These are phyloP conservation scores for Hyppa rectilinea DNA, from an alignment of 2,888 invertebrate genomes.

Conservation along the genomic window DNA sequence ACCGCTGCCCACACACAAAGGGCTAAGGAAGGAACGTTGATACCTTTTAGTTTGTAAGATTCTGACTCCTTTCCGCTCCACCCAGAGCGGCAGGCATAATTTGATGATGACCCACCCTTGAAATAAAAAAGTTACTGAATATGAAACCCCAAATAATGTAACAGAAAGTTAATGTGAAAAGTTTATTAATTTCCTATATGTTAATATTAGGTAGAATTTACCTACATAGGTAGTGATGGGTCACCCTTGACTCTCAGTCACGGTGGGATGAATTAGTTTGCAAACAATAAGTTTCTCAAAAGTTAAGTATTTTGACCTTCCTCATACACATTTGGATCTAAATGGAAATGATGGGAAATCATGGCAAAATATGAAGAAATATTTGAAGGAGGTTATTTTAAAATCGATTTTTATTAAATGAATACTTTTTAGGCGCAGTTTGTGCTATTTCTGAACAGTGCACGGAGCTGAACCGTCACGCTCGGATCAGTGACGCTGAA, in stretches of 20 bases:
- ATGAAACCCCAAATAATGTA: neutral
- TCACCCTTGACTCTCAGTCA: slow-evolving; percentile 21
- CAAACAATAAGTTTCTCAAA: slow-evolving; percentile 26
- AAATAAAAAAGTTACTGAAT: too few species aligned
- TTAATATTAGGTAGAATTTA: slow-evolving; percentile 3
- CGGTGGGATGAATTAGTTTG: slow-evolving; percentile 27
- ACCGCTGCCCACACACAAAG: too few species aligned
- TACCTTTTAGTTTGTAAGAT: too few species aligned
- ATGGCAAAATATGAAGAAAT: neutral
- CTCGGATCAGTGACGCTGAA: too few species aligned
- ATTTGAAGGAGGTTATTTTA: neutral
- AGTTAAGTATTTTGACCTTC: slow-evolving; percentile 35
- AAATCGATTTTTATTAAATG: neutral
- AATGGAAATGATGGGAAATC: neutral
- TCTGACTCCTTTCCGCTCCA: too few species aligned
- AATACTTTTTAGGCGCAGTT: too few species aligned
- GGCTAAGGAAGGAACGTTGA: too few species aligned
- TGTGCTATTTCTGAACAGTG: too few species aligned
- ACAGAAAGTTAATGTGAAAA: neutral
- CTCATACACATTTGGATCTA: slow-evolving; percentile 20
- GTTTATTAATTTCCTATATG: neutral
- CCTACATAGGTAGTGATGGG: neutral
- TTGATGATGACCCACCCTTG: too few species aligned
- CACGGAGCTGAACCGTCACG: too few species aligned
- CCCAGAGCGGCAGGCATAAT: too few species aligned